Conservation (phyloP, 2,888 invertebrate species). For the Tetanocera ferruginea region DNA sequence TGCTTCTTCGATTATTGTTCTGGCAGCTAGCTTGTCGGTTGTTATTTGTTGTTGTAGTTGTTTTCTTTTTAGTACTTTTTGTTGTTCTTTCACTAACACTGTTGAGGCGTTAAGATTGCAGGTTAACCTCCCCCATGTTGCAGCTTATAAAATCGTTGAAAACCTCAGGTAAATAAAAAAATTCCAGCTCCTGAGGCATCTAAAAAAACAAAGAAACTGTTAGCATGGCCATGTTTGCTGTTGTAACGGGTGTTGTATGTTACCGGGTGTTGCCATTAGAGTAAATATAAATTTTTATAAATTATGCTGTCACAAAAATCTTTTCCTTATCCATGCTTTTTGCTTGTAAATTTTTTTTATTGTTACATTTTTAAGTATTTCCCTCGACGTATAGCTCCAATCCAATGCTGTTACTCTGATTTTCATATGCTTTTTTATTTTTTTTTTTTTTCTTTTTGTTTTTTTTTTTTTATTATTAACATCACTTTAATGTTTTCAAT, state of each 20-base stretch:
- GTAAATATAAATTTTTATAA: not conserved
- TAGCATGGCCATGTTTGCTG: not conserved
- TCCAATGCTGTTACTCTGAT: not conserved
- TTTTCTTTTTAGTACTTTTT: slow-evolving; percentile 2
- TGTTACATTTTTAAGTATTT: not conserved
- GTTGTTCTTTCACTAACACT: not conserved
- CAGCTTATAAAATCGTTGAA: too few species aligned
- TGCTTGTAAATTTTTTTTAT: too few species aligned
- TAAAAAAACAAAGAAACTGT: too few species aligned
- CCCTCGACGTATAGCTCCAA: not conserved
- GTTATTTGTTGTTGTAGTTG: too few species aligned
- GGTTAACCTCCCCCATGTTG: slow-evolving; percentile 9
- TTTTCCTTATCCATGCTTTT: not conserved
- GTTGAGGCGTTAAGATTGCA: not conserved
- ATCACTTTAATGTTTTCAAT: not conserved
- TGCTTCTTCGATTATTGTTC: too few species aligned
- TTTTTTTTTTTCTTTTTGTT: not conserved
- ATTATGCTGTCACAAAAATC: not conserved
- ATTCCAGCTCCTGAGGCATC: too few species aligned
- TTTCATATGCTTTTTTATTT: not conserved
- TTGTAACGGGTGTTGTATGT: not conserved
- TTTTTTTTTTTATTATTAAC: not conserved
- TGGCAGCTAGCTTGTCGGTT: too few species aligned
- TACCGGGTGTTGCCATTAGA: not conserved
- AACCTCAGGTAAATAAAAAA: too few species aligned